Conservation (phyloP, 2,797 vertebrate species). For the Lepidocolaptes lacrymiger region DNA sequence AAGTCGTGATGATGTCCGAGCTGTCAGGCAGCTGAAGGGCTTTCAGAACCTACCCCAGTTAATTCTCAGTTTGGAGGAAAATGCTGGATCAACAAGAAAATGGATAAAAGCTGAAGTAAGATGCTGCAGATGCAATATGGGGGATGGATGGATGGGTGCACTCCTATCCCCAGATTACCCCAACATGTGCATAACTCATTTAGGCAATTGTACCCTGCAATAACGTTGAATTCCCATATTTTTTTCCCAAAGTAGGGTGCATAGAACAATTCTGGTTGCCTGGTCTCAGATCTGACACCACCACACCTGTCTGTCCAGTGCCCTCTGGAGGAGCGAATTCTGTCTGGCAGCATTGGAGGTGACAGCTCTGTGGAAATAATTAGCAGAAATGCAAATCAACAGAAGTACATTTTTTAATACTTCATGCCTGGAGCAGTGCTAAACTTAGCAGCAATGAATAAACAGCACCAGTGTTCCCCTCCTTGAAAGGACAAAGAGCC, state of each 20-base stretch:
- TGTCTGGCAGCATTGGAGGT: not conserved
- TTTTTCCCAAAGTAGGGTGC: not conserved
- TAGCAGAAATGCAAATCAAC: constrained; percentile 38
- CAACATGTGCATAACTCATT: not conserved
- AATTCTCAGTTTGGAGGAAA: not conserved
- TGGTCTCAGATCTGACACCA: not conserved
- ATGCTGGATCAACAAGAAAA: not conserved
- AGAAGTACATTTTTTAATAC: not conserved
- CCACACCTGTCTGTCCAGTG: not conserved
- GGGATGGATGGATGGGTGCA: not conserved
- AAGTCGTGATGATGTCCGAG: rapidly evolving
- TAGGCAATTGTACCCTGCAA: not conserved
- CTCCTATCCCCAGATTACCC: not conserved
- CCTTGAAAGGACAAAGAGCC: not conserved
- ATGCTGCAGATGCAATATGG: not conserved
- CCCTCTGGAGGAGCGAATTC: not conserved
- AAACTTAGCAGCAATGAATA: constrained; percentile 35
- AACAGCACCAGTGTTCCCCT: not conserved
- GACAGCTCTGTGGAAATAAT: constrained; percentile 11
- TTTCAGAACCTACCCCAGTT: not conserved
- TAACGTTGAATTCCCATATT: not conserved
- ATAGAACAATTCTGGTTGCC: not conserved
- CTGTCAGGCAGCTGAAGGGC: not conserved
- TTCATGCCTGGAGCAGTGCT: not conserved
- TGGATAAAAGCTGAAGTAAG: not conserved